Evolutionary conservation across 2,113 vertebrate genomes (phyloP).

Genomic region (Jacana jacana): DNA sequence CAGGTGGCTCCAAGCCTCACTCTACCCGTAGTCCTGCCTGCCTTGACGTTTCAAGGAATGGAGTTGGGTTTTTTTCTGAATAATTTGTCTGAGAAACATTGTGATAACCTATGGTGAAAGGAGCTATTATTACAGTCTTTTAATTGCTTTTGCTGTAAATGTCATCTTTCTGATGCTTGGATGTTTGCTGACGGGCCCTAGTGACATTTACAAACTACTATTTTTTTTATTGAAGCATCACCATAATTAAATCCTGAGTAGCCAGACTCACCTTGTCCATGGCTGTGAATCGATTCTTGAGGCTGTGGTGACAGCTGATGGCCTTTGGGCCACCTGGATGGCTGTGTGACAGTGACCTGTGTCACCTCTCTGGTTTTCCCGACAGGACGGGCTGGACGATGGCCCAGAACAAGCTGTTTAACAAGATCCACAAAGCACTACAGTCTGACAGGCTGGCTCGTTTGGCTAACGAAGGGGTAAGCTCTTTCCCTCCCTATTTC

Average conservation of each 20-base stretch:
- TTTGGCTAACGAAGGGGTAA: conserved; percentile 93
- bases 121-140: not conserved
- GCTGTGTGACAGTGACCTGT: rapidly evolving
- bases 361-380: not conserved
- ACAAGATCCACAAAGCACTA: conserved; percentile 94
- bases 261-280: rapidly evolving
- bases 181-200: rapidly evolving
- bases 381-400: conserved; percentile 91
- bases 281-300: rapidly evolving
- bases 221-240: not conserved
- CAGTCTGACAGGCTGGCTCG: conserved; percentile 92
- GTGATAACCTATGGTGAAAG: not conserved
- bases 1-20: too few relatives aligned
- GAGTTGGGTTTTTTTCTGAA: not conserved
- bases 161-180: not conserved
- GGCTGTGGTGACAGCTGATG: rapidly evolving
- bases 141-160: not conserved
- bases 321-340: not conserved
- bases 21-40: rapidly evolving
- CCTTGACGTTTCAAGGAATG: rapidly evolving
- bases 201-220: not conserved
- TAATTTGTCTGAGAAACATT: not conserved
- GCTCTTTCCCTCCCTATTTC: not conserved
- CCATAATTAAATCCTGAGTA: not conserved
- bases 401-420: conserved; percentile 96